Evolutionary conservation across 2,113 vertebrate species (phyloP), one percentile per base, ranked within the genome.

Genomic region (Sinocyclocheilus grahami): DNA sequence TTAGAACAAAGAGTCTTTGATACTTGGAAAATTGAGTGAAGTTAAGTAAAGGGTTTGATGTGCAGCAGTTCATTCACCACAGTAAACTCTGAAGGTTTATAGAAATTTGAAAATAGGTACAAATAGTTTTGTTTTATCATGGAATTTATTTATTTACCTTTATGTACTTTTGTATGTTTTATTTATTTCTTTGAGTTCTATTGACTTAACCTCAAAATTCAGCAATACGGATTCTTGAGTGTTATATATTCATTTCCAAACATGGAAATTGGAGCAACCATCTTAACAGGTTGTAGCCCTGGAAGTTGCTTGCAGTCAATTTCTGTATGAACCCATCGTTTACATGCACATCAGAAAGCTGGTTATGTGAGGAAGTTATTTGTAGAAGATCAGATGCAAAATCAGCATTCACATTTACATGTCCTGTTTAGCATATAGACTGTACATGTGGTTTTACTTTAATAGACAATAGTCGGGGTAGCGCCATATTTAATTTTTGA

Each of bases 141-240:
- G 88, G 88, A 91, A 86, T 77, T 89, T 88, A 87, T 92, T 90
- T 89, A 90, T 91, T 62, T 91, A 86, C 48, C 14, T 92, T 90
- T 92, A 88, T 90, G 5, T 58, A 86, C 79, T 87, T 89, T 86
- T 84, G 77, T 89, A 78, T 89, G 33, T 88, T 87, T 87, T 86
- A 84, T 48, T 86, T 71, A 33, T 72, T 74, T 71, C 11, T 82
- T 83, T 39, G 9, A 24, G 27, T 48, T 39, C 3, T 87, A 2
- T 77, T 42, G 78, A 46, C 46, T 16, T 88, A 37, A 27, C 60
- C 8, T 83, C 37, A 22, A 72, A 27, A 27, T 3, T 71, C n/a
- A 27, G 42, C 81, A 33, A 53, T 13, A 22, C 18, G 3, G 22
- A 53, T 18, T 53, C 5, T 76, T 11, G 72, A n/a, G 71, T 39